These are phyloP conservation scores for Seriola rivoliana DNA, from an alignment of 2,113 vertebrate species.

Conservation along the genomic window DNA sequence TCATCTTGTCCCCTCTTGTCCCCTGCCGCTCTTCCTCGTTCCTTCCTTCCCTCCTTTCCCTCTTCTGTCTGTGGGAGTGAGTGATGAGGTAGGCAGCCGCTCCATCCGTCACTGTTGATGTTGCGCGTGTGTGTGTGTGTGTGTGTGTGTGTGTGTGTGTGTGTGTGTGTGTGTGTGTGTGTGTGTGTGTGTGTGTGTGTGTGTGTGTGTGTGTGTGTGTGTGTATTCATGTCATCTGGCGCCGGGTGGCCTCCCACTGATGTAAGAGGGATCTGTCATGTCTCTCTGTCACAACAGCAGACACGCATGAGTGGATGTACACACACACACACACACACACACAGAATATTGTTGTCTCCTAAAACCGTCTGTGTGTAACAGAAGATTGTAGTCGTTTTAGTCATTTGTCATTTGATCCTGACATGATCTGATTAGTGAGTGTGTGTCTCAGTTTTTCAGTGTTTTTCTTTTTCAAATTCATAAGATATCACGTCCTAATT, in stretches of 20 bases:
- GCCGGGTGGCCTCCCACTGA: conserved; percentile 68
- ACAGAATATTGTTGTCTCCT: background rate
- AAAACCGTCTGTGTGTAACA: background rate
- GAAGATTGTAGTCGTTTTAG: background rate
- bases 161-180: conserved; percentile 22
- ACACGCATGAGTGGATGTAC: conserved; percentile 59
- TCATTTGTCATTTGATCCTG: background rate
- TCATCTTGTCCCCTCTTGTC: background rate
- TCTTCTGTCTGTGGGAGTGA: conserved; percentile 53
- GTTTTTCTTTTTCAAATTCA: no score
- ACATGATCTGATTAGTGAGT: conserved; percentile 1
- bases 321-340: background rate
- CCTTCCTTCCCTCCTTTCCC: conserved; percentile 14
- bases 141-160: conserved; percentile 24
- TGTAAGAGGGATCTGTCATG: conserved; percentile 74
- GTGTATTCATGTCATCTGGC: conserved; percentile 58
- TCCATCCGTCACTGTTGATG: conserved; percentile 70
- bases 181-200: conserved; percentile 32
- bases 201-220: conserved; percentile 38
- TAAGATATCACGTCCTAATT: background rate
- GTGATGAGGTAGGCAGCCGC: conserved; percentile 52
- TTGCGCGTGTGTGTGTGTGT: no score
- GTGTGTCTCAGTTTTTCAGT: background rate
- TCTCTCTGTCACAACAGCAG: conserved; percentile 77
- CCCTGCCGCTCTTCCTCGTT: background rate